A percentile compares a stretch with the other conserved stretches of the same genome.
phyloP scores from a whole-genome alignment of 2,888 invertebrate species.

The Schizaphis graminum region DNA sequence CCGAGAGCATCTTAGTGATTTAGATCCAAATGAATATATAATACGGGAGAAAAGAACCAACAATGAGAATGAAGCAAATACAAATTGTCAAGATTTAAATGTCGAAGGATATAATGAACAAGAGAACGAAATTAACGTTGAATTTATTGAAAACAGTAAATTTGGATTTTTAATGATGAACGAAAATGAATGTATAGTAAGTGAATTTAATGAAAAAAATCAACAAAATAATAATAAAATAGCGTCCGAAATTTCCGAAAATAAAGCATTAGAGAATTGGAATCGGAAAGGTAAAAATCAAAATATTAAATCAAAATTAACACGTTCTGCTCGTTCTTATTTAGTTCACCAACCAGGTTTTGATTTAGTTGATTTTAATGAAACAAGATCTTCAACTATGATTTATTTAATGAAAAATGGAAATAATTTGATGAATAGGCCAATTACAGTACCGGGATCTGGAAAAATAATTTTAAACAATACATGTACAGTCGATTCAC shows the following conservation, averaged over 20 bases:
- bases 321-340: constrained; percentile 22
- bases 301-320: constrained; percentile 5
- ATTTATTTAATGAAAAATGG: neutral
- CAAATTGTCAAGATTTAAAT: neutral
- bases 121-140: neutral
- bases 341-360: neutral
- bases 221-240: neutral
- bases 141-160: neutral
- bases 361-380: neutral
- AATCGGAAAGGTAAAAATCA: neutral
- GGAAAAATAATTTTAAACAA: neutral
- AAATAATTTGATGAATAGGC: neutral
- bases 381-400: neutral
- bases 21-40: neutral
- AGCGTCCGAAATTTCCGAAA: neutral
- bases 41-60: neutral
- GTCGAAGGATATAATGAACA: neutral
- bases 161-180: neutral
- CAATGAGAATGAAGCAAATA: neutral
- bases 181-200: neutral
- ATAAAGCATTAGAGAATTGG: neutral
- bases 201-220: neutral
- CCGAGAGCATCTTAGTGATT: neutral
- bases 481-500: neutral
- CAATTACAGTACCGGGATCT: neutral